Base-by-base conservation (phyloP, 2,888 invertebrate genomes). In the Graphium colonna region DNA sequence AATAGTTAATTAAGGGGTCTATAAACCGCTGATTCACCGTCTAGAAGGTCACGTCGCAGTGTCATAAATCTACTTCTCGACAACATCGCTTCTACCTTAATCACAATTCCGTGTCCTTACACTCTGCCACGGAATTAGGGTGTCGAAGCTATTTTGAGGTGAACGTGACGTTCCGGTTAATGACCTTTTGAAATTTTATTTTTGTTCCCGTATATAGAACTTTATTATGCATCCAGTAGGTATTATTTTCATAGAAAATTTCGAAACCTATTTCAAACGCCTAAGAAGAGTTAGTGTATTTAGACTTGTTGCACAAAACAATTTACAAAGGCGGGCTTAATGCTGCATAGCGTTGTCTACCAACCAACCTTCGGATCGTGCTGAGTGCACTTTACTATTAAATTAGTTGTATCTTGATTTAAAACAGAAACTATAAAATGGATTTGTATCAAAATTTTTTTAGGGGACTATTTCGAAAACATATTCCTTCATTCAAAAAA, bases 1-100 rank as follows among this genome's bases (percentile, higher is more conserved):
- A 17, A 16, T 15, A 18, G 16, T 33, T 9, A 16, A 10, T 18
- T 26, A 43, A n/a, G 41, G 28, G 47, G 26, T 43, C 26, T 38
- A 12, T 38, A 42, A 41, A 21, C 26, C 18, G 47, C 52, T 47
- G 52, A 52, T 33, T 52, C 47, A 52, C 42, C 26, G n/a, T 4
- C 36, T 45, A n/a, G 47, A 47, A 52, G 52, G 52, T 52, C 52
- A 36, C 42, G 42, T 43, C 13, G 38, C 42, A 47, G 47, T 43
- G 42, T 38, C 42, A 52, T 52, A 52, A 52, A 52, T 48, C 52
- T 47, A 48, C 43, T 42, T 38, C 47, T 28, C 39, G 42, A 17
- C 47, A 43, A 43, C 52, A 48, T 42, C 36, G 47, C 47, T 52
- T 42, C 26, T 13, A 17, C 38, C 42, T 48, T 52, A 52, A 52